Evolutionary conservation across 2,113 vertebrate species (phyloP).

Genomic region (Peromyscus californicus): DNA sequence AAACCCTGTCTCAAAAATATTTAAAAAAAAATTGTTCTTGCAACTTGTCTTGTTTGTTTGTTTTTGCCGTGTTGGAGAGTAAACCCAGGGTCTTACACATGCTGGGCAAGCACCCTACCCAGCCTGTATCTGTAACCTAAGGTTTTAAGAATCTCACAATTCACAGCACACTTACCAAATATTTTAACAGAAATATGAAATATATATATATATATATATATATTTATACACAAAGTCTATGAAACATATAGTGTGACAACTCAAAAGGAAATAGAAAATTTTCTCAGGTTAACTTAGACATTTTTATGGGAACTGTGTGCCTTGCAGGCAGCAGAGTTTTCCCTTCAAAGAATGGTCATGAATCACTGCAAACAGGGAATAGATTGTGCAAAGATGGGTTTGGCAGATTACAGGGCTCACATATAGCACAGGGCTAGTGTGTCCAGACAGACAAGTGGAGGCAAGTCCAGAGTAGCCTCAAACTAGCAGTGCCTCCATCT

Average conservation of each 20-base stretch:
- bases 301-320: background rate
- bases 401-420: background rate
- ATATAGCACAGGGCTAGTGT: background rate
- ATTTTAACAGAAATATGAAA: background rate
- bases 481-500: background rate
- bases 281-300: background rate
- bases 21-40: slow-evolving; percentile 2
- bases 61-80: background rate
- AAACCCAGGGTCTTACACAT: background rate
- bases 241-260: background rate
- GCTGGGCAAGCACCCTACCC: background rate
- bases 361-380: background rate
- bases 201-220: background rate
- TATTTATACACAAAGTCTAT: background rate
- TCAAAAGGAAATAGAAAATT: slow-evolving; percentile 4
- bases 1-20: too few relatives aligned
- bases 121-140: background rate
- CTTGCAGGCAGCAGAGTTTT: slow-evolving; percentile 4
- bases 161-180: background rate
- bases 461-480: background rate
- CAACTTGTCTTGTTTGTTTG: background rate
- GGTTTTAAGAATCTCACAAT: background rate
- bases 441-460: background rate
- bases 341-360: background rate
- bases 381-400: fast-evolving